Conservation (phyloP, 2,797 vertebrate genomes). For the Cheirogaleus major region DNA sequence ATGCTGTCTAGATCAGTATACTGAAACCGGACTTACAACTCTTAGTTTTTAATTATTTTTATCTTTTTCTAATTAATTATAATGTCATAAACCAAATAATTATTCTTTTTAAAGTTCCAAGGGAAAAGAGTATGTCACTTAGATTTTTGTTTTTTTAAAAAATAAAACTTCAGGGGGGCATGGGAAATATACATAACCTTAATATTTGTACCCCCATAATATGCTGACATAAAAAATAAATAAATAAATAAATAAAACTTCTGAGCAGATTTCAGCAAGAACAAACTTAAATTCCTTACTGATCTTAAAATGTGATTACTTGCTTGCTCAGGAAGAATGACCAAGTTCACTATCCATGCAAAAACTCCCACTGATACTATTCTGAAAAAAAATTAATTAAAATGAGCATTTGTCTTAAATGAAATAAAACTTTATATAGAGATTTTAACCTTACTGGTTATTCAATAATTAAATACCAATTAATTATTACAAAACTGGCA, state of each 20-base stretch:
- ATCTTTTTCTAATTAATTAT: neutral
- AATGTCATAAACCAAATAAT: neutral
- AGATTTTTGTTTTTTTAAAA: neutral
- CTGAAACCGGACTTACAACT: neutral
- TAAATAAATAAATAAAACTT: neutral
- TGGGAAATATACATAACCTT: too few relatives aligned
- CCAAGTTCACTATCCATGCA: neutral
- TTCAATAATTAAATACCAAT: conserved; percentile 44
- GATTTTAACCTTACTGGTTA: conserved; percentile 5
- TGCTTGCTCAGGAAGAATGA: neutral
- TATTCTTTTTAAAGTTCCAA: neutral
- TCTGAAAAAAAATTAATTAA: conserved; percentile 12
- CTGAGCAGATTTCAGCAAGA: neutral
- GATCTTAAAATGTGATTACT: neutral
- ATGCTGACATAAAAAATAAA: too few relatives aligned
- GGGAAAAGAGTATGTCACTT: neutral
- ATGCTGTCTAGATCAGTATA: neutral
- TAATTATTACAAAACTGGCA: conserved; percentile 61
- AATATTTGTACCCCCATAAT: too few relatives aligned
- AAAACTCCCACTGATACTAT: neutral
- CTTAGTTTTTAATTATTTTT: conserved; percentile 1
- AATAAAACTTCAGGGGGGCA: neutral
- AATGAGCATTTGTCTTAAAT: conserved; percentile 41
- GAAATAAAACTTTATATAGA: conserved; percentile 46
- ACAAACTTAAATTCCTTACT: neutral